These are phyloP conservation scores for Anisognathus igniventris DNA, from an alignment of 2,797 vertebrate genomes.

Conservation along the genomic window DNA sequence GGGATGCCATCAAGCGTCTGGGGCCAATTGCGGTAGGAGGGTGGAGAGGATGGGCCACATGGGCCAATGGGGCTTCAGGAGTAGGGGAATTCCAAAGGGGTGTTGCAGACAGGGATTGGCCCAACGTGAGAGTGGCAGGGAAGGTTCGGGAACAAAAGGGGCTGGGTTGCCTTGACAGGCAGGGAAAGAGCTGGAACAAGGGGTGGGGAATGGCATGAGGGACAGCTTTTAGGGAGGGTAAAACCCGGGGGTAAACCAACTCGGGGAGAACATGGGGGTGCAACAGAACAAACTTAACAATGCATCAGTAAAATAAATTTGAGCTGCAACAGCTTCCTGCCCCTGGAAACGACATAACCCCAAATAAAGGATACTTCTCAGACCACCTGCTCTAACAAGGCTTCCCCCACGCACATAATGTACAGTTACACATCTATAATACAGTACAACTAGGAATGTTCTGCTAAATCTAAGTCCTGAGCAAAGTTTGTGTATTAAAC, in stretches of 20 bases:
- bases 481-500: neutral
- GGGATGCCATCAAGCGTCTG: neutral
- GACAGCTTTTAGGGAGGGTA: neutral
- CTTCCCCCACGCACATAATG: rapidly evolving
- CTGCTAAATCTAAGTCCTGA: neutral
- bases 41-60: neutral
- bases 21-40: neutral
- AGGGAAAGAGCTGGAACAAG: neutral
- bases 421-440: neutral
- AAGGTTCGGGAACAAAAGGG: neutral
- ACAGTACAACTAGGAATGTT: neutral
- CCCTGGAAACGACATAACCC: neutral
- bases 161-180: neutral
- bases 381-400: neutral
- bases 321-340: neutral
- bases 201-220: neutral
- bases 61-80: neutral
- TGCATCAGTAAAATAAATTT: neutral
- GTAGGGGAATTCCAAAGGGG: neutral
- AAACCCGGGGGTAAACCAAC: neutral
- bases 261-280: neutral
- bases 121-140: neutral
- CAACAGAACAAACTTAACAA: neutral
- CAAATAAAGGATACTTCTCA: neutral
- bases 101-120: neutral